phyloP scores from a whole-genome alignment of 2,797 vertebrate genomes.

The Propithecus deckenii region DNA sequence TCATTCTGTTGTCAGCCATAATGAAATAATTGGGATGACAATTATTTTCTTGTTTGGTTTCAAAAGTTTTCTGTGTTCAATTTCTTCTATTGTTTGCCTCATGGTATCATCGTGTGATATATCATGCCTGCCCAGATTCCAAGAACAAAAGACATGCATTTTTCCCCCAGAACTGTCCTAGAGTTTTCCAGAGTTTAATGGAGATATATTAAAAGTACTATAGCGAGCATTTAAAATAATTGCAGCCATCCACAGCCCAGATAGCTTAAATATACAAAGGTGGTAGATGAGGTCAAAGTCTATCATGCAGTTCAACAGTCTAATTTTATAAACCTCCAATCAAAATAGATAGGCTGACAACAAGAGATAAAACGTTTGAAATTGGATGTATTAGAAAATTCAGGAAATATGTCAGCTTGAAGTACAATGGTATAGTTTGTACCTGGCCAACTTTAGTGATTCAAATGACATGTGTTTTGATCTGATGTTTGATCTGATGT shows the following conservation, averaged over 20 bases:
- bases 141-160: neutral
- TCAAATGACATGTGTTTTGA: neutral
- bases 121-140: constrained; percentile 18
- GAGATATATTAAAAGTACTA: neutral
- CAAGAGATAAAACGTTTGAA: neutral
- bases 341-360: neutral
- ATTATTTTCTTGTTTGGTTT: constrained; percentile 75
- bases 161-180: neutral
- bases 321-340: neutral
- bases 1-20: constrained; percentile 63
- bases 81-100: constrained; percentile 58
- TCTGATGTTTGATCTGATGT: too few relatives aligned
- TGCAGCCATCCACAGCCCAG: neutral
- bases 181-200: neutral
- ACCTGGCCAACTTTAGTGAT: too few relatives aligned
- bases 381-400: neutral
- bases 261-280: neutral
- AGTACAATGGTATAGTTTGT: neutral
- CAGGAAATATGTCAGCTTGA: neutral
- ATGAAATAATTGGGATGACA: constrained; percentile 75
- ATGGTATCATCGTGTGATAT: constrained; percentile 39
- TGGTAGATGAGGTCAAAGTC: neutral
- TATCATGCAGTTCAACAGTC: neutral
- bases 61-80: constrained; percentile 63
- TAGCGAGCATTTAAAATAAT: neutral